These are phyloP conservation scores for Auanema sp. DNA, from an alignment of 2,888 invertebrate species.

Conservation along the genomic window DNA sequence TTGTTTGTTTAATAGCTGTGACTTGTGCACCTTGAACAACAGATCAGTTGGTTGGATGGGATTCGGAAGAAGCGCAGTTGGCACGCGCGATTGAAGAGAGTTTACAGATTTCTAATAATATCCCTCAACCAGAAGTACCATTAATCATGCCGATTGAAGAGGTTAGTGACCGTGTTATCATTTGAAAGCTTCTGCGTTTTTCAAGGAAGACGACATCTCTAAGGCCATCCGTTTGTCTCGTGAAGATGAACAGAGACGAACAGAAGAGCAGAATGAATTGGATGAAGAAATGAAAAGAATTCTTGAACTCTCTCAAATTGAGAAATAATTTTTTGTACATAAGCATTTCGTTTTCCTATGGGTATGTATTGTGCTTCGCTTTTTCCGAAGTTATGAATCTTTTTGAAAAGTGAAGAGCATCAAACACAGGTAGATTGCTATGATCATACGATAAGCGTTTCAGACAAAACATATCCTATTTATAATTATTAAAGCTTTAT, in stretches of 20 bases:
- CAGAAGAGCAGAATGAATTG: conserved; percentile 29
- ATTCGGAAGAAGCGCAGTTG: conserved; percentile 13
- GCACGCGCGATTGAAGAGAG: conserved; percentile 20
- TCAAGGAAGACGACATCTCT: conserved; percentile 15
- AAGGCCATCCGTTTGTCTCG: conserved; percentile 33
- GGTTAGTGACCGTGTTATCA: not conserved
- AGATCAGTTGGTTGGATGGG: conserved; percentile 10
- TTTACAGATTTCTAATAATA: not conserved
- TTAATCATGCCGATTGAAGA: not conserved
- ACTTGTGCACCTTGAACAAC: not conserved
- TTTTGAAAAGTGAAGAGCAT: no score
- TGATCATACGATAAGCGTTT: no score
- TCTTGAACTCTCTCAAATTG: conserved; percentile 32
- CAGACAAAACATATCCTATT: no score
- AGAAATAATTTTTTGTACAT: conserved; percentile 4
- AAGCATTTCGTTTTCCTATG: no score
- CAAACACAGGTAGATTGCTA: no score
- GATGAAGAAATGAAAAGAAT: conserved; percentile 43
- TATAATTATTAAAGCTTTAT: no score
- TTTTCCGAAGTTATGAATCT: no score
- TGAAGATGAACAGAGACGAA: conserved; percentile 23
- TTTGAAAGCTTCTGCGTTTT: not conserved
- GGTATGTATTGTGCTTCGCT: no score
- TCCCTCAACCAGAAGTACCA: not conserved
- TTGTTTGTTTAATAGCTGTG: not conserved